phyloP scores from a whole-genome alignment of 2,797 vertebrate genomes.

The Lutjanus campechanus region DNA sequence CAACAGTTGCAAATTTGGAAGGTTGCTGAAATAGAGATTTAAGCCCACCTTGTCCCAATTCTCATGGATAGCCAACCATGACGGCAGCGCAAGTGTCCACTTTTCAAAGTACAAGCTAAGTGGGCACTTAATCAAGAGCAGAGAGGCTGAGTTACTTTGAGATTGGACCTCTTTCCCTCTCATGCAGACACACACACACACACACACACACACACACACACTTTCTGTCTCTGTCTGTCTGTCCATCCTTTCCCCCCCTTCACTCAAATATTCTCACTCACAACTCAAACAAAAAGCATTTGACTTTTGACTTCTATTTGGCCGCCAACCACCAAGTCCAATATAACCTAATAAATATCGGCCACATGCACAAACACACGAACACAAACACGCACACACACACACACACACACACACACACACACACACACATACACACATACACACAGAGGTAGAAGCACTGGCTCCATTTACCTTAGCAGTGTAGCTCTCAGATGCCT shows the following conservation, averaged over 20 bases:
- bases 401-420: constrained; percentile 12
- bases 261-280: constrained; percentile 48
- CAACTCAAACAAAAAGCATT: constrained; percentile 66
- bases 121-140: constrained; percentile 52
- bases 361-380: not conserved
- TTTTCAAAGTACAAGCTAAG: constrained; percentile 50
- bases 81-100: constrained; percentile 35
- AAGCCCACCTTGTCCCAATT: constrained; percentile 25
- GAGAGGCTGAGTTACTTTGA: constrained; percentile 30
- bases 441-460: constrained; percentile 23
- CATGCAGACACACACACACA: not conserved
- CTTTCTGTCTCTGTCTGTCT: not conserved
- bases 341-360: constrained; percentile 70
- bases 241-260: constrained; percentile 14
- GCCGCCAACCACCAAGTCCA: constrained; percentile 56
- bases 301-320: constrained; percentile 70
- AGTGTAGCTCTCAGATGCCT: constrained; percentile 58
- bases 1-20: constrained; percentile 32
- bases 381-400: constrained; percentile 6
- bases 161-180: not conserved
- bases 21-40: constrained; percentile 20
- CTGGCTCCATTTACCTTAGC: constrained; percentile 63
- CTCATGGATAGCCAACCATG: constrained; percentile 22
- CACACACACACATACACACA: constrained; percentile 4
- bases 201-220: not conserved